A percentile compares a stretch with the other conserved stretches of the same genome.
phyloP scores from a whole-genome alignment of 2,113 vertebrate species.

The Piprites chloris region DNA sequence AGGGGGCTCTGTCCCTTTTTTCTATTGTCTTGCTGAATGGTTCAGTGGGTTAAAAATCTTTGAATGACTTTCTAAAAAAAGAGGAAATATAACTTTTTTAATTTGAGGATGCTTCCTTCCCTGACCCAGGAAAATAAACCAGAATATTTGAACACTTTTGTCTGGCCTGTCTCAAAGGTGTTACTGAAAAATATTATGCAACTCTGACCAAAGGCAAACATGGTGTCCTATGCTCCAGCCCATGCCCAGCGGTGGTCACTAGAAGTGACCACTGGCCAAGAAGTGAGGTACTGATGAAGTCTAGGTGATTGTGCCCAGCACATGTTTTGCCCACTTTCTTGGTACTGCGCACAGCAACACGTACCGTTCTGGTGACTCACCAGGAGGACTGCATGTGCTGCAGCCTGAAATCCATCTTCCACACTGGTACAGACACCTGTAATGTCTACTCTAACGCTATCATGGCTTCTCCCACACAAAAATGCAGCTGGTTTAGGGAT shows the following conservation, averaged over 20 bases:
- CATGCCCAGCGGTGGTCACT: neutral
- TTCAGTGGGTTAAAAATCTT: neutral
- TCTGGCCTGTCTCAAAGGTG: neutral
- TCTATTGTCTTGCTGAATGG: neutral
- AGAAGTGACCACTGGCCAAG: neutral
- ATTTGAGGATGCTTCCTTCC: neutral
- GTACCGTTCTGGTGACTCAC: neutral
- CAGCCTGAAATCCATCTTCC: neutral
- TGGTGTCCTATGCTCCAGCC: neutral
- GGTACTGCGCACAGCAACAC: neutral
- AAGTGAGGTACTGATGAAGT: neutral
- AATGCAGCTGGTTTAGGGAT: neutral
- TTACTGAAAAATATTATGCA: neutral
- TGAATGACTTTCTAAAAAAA: neutral
- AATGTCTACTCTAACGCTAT: neutral
- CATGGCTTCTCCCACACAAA: neutral
- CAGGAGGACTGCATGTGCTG: neutral
- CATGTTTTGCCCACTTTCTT: neutral
- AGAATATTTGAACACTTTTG: neutral
- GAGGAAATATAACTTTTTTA: neutral
- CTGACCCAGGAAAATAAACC: neutral
- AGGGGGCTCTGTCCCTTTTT: neutral
- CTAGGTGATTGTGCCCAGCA: neutral
- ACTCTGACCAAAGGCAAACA: neutral
- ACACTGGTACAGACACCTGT: accelerated